Evolutionary conservation across 2,888 invertebrate genomes (phyloP).

Genomic region (Cancer borealis): DNA sequence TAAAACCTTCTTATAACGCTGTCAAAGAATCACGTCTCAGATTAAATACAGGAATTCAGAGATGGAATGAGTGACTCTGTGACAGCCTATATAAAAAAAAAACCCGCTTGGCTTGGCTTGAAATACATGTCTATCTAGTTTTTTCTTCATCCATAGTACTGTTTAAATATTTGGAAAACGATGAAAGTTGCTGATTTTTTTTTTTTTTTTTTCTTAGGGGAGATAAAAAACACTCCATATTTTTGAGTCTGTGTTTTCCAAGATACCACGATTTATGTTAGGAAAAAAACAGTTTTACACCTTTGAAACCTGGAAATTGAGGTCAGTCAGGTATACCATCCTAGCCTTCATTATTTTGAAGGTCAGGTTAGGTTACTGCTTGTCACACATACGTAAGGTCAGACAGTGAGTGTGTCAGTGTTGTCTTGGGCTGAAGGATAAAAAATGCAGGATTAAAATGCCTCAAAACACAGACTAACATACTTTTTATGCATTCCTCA

Average conservation of each 20-base stretch:
- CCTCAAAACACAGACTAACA: constrained; percentile 40
- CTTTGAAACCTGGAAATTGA: constrained; percentile 5
- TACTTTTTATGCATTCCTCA: constrained; percentile 72
- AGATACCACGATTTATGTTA: constrained; percentile 22
- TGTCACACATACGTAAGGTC: neutral
- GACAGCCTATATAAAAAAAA: constrained; percentile 11
- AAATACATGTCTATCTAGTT: constrained; percentile 48
- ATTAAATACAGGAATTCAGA: constrained; percentile 18
- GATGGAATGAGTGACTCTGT: constrained; percentile 30
- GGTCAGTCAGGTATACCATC: neutral
- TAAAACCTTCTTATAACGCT: neutral
- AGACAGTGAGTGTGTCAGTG: neutral
- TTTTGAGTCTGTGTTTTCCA: constrained; percentile 4
- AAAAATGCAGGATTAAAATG: neutral
- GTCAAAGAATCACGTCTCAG: constrained; percentile 32
- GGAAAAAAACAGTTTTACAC: neutral
- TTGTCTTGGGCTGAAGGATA: constrained; percentile 30
- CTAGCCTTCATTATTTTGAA: neutral
- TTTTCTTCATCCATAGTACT: constrained; percentile 59
- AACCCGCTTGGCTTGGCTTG: constrained; percentile 60
- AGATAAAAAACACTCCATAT: neutral
- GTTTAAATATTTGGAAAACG: constrained; percentile 13
- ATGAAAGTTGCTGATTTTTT: neutral
- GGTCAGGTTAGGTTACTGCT: neutral
- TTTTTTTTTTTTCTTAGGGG: neutral